A percentile compares a stretch with the other conserved stretches of the same genome.
These are phyloP conservation scores for Enteromius unitaeniatus DNA, from an alignment of 2,797 vertebrate genomes.

Conservation along the genomic window DNA sequence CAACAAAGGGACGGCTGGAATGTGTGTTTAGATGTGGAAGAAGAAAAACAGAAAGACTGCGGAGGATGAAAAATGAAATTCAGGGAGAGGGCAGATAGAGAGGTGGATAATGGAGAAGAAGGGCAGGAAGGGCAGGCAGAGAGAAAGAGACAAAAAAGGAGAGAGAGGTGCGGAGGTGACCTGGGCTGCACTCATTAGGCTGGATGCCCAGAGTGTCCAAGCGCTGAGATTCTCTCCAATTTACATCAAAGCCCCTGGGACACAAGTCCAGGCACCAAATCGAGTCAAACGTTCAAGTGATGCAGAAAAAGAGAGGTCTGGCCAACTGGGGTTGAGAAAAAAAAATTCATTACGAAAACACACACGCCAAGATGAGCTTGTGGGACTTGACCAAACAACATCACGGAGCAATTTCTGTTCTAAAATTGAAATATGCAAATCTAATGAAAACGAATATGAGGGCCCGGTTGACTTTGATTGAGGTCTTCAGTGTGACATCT, in stretches of 20 bases:
- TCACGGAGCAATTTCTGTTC: neutral
- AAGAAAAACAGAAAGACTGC: neutral
- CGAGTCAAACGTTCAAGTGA: slow-evolving; percentile 50
- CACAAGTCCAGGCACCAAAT: slow-evolving; percentile 48
- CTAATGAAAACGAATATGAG: slow-evolving; percentile 4
- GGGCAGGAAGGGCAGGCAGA: slow-evolving; percentile 11
- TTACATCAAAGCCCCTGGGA: slow-evolving; percentile 58
- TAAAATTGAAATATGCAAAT: slow-evolving; percentile 40
- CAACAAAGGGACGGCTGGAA: neutral
- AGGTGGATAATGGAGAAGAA: slow-evolving; percentile 18
- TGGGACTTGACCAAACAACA: slow-evolving; percentile 30
- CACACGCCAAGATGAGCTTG: slow-evolving; percentile 15
- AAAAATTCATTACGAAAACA: slow-evolving; percentile 33
- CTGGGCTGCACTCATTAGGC: slow-evolving; percentile 54
- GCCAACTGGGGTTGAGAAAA: slow-evolving; percentile 12
- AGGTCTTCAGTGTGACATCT: slow-evolving; percentile 31
- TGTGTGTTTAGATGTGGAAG: slow-evolving; percentile 2
- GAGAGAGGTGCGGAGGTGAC: slow-evolving; percentile 37
- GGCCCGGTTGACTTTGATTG: slow-evolving; percentile 18
- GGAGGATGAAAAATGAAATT: slow-evolving; percentile 14
- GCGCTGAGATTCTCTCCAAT: slow-evolving; percentile 35
- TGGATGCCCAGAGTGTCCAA: slow-evolving; percentile 39
- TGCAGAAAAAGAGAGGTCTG: slow-evolving; percentile 47
- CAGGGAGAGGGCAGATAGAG: slow-evolving; percentile 22
- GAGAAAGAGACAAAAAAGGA: slow-evolving; percentile 31